phyloP scores from a whole-genome alignment of 2,797 vertebrate species.

The Hylomyscus alleni region DNA sequence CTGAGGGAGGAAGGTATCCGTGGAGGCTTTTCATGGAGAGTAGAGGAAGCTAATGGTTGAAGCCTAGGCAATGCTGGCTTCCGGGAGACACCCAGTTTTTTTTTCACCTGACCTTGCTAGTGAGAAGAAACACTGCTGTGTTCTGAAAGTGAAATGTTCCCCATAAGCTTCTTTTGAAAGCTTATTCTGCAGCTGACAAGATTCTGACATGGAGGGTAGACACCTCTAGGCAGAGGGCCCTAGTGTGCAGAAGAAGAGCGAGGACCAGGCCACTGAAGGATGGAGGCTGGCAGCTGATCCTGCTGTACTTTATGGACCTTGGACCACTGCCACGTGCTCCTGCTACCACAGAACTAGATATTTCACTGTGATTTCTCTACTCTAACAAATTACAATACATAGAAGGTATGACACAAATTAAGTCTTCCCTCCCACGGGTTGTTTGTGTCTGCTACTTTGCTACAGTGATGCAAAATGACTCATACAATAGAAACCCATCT shows the following conservation, averaged over 20 bases:
- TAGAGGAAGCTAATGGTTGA: neutral
- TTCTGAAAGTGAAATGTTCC: neutral
- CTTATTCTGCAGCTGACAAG: neutral
- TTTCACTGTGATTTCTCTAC: neutral
- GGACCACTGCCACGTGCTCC: neutral
- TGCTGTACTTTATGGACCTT: neutral
- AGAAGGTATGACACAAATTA: neutral
- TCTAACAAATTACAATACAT: neutral
- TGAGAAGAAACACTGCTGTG: neutral
- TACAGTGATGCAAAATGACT: neutral
- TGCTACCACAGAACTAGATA: neutral
- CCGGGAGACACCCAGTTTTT: neutral
- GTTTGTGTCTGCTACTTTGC: neutral
- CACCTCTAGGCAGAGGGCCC: neutral
- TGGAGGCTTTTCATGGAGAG: neutral
- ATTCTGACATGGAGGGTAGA: neutral
- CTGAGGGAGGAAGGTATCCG: neutral
- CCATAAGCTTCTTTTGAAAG: neutral
- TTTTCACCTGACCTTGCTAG: neutral
- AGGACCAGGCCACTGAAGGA: neutral
- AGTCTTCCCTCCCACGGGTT: neutral
- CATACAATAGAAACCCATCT: neutral
- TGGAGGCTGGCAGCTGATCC: neutral
- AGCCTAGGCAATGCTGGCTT: neutral
- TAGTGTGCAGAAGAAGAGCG: neutral